Conservation (phyloP, 1,140 invertebrate genomes). For the Octopus bimaculoides region DNA sequence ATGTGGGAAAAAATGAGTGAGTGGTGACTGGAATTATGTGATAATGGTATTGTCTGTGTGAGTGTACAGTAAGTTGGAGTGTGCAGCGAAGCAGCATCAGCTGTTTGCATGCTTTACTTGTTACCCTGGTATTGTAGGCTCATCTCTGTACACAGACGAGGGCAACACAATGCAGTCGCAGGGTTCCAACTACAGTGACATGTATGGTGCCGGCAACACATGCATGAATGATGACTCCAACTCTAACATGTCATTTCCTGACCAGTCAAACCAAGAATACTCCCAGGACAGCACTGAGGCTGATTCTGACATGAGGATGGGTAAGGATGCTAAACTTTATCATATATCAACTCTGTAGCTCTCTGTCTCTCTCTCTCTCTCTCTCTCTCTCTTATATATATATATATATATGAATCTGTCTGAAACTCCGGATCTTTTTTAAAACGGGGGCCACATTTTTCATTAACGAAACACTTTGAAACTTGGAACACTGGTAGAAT, state of each 20-base stretch:
- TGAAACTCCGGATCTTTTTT: no score
- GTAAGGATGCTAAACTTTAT: slow-evolving; percentile 20
- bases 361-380: no score
- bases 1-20: no score
- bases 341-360: neutral
- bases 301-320: slow-evolving; percentile 34
- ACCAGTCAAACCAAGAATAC: slow-evolving; percentile 30
- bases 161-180: slow-evolving; percentile 30
- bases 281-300: slow-evolving; percentile 38
- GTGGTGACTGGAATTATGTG: no score
- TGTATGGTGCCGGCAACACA: slow-evolving; percentile 21
- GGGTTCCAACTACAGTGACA: slow-evolving; percentile 29
- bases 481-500: no score
- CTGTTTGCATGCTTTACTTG: slow-evolving; percentile 1
- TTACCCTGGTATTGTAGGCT: slow-evolving; percentile 18
- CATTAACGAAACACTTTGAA: no score
- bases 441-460: no score
- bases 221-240: slow-evolving; percentile 36
- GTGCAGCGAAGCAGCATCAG: neutral
- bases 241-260: slow-evolving; percentile 39
- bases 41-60: neutral
- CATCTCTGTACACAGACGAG: slow-evolving; percentile 33
- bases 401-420: no score
- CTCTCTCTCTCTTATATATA: neutral
- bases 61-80: neutral